Percentiles rank a stretch among this genome's conserved stretches.
These are phyloP conservation scores for Ooceraea biroi DNA, from an alignment of 1,140 invertebrate genomes.

Conservation along the genomic window DNA sequence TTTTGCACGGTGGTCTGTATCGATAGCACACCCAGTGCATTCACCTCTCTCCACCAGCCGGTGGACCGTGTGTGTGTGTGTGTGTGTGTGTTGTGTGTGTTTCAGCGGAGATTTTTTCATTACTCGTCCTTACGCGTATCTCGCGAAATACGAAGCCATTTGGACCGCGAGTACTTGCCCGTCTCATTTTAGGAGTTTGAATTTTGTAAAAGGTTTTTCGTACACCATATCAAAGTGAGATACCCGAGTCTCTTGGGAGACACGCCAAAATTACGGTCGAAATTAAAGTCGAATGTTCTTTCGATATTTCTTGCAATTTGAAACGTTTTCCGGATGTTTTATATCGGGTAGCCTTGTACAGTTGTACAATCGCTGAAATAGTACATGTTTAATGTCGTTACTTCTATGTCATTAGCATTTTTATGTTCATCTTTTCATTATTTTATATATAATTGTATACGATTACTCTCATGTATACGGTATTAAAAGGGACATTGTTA, in stretches of 20 bases:
- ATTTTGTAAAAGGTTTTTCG: slow-evolving; percentile 3
- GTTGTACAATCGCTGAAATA: too few species aligned
- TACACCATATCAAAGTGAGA: too few species aligned
- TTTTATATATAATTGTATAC: too few species aligned
- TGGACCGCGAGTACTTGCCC: neutral
- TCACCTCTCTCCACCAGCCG: slow-evolving; percentile 36
- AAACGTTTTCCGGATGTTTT: slow-evolving; percentile 7
- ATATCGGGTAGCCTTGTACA: neutral
- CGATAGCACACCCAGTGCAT: slow-evolving; percentile 49
- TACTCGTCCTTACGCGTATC: slow-evolving; percentile 22
- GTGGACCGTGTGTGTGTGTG: too few species aligned
- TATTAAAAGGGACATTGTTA: neutral
- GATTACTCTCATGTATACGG: neutral
- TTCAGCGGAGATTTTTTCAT: slow-evolving; percentile 33
- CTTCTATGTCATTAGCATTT: too few species aligned
- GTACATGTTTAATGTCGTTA: too few species aligned
- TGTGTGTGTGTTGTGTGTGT: neutral
- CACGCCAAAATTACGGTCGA: neutral
- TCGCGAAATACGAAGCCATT: slow-evolving; percentile 26
- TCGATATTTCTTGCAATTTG: slow-evolving; percentile 5
- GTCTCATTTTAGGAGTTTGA: slow-evolving; percentile 26
- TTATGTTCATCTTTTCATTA: too few species aligned
- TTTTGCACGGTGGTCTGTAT: slow-evolving; percentile 55
- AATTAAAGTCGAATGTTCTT: neutral
- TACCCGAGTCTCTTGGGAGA: neutral